These are phyloP conservation scores for Bombus balteatus DNA, from an alignment of 1,140 invertebrate genomes.

Conservation along the genomic window DNA sequence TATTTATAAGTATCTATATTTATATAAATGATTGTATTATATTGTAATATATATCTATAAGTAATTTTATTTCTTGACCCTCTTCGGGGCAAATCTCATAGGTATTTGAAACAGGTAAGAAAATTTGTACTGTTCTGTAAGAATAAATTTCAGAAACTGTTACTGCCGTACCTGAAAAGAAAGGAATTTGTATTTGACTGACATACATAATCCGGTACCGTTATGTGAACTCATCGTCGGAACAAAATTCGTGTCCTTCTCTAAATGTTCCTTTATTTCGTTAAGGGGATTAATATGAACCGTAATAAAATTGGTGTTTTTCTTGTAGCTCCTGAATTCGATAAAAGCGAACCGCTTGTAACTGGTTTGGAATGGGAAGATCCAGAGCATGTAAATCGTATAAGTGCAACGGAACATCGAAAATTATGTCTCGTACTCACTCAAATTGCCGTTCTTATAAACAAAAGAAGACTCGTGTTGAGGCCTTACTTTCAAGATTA, in stretches of 20 bases:
- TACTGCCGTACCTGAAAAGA: background rate
- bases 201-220: conserved; percentile 32
- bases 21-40: background rate
- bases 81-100: background rate
- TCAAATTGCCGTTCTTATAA: conserved; percentile 85
- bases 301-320: background rate
- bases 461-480: conserved; percentile 84
- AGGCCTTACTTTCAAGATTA: conserved; percentile 90
- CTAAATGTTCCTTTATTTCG: background rate
- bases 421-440: conserved; percentile 86
- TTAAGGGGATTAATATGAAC: too few relatives aligned
- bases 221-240: conserved; percentile 10
- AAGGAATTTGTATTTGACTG: conserved; percentile 15
- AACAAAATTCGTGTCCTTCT: background rate
- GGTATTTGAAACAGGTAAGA: background rate
- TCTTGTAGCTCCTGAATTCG: conserved; percentile 81
- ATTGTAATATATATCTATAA: background rate
- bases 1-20: background rate
- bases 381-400: conserved; percentile 84
- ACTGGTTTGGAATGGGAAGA: conserved; percentile 86
- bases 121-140: background rate
- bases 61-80: background rate
- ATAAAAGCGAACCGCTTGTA: conserved; percentile 79
- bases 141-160: background rate
- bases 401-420: conserved; percentile 85